Conservation (phyloP, 2,888 invertebrate genomes). For the Polydrusus pterygomalis region DNA sequence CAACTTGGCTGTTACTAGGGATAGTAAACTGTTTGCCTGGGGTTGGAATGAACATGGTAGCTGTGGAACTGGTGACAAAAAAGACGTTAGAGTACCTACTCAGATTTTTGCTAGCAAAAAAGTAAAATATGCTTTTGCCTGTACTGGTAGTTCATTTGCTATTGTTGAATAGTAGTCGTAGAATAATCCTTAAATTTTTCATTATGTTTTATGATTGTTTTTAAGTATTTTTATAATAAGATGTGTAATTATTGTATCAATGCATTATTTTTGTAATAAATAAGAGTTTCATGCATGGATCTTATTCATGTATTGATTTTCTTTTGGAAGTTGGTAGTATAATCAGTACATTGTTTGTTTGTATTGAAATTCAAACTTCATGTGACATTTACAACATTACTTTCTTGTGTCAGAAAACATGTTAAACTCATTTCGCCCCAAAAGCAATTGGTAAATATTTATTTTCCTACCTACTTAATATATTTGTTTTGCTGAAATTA, state of each 20-base stretch:
- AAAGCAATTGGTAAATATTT: constrained; percentile 67
- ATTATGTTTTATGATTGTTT: constrained; percentile 65
- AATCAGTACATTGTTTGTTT: constrained; percentile 59
- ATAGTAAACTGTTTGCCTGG: constrained; percentile 83
- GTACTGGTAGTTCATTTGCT: constrained; percentile 75
- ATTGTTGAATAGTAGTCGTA: constrained; percentile 69
- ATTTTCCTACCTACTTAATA: not conserved
- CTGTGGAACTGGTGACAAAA: constrained; percentile 80
- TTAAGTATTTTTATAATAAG: constrained; percentile 69
- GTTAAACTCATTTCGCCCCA: constrained; percentile 66
- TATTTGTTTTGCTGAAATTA: constrained; percentile 11
- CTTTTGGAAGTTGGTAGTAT: constrained; percentile 53
- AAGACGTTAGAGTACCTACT: constrained; percentile 72
- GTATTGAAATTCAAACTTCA: constrained; percentile 57
- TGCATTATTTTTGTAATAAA: constrained; percentile 64
- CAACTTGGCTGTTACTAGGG: constrained; percentile 80
- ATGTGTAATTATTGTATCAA: constrained; percentile 61
- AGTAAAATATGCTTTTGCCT: constrained; percentile 71
- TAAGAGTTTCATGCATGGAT: constrained; percentile 51
- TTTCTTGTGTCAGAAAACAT: constrained; percentile 58
- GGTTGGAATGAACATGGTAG: constrained; percentile 95
- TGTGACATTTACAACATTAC: constrained; percentile 39
- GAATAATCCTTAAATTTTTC: constrained; percentile 62
- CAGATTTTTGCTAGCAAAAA: constrained; percentile 68
- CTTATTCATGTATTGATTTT: constrained; percentile 64